Evolutionary conservation across 2,797 vertebrate species (phyloP).

Genomic region (Helicolenus hilgendorfi): DNA sequence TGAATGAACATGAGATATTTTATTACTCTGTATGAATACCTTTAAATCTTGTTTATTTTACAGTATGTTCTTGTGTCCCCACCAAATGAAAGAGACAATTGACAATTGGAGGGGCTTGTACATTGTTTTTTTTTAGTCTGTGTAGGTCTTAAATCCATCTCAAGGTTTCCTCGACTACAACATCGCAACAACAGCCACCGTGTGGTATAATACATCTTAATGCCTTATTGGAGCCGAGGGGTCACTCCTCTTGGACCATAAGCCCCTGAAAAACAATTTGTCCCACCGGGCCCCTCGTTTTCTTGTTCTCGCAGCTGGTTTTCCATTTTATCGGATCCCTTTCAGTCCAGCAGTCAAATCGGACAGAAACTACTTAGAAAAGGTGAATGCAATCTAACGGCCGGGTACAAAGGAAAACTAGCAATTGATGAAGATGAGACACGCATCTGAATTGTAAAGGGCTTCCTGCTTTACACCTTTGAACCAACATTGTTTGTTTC

Average conservation of each 20-base stretch:
- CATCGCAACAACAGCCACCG: neutral
- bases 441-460: neutral
- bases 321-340: neutral
- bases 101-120: neutral
- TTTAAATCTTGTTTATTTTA: neutral
- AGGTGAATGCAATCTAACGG: neutral
- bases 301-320: neutral
- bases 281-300: neutral
- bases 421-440: neutral
- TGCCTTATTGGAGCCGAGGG: conserved; percentile 13
- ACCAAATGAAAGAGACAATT: neutral
- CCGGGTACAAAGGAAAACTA: neutral
- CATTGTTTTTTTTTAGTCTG: neutral
- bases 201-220: neutral
- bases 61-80: neutral
- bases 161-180: neutral
- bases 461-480: neutral
- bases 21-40: neutral
- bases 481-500: neutral
- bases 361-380: neutral
- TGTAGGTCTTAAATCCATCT: neutral
- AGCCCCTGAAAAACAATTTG: conserved; percentile 31
- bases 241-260: neutral
- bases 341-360: conserved; percentile 12
- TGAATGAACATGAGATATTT: neutral